phyloP scores from a whole-genome alignment of 2,113 vertebrate species.

The Terrapene triunguis region DNA sequence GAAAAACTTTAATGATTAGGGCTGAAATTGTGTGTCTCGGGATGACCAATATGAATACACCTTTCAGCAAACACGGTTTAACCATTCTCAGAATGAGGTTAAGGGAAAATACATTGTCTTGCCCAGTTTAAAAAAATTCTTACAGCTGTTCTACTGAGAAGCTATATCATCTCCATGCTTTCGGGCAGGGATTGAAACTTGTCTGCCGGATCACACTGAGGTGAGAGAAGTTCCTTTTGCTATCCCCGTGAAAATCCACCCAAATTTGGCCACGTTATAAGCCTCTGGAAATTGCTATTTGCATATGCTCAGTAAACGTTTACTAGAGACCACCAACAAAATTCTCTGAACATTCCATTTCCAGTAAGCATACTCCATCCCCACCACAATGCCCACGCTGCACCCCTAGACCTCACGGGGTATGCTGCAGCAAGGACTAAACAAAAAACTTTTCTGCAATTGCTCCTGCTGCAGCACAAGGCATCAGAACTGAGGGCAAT shows the following conservation, averaged over 20 bases:
- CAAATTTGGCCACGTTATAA: not conserved
- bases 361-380: not conserved
- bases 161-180: not conserved
- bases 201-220: not conserved
- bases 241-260: not conserved
- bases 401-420: not conserved
- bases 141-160: not conserved
- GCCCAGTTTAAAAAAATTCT: not conserved
- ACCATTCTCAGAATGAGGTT: not conserved
- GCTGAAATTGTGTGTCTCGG: not conserved
- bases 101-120: not conserved
- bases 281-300: too few species aligned
- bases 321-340: not conserved
- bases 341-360: not conserved
- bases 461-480: constrained; percentile 33
- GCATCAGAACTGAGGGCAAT: not conserved
- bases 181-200: not conserved
- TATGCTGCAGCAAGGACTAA: not conserved
- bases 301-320: too few species aligned
- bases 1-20: not conserved
- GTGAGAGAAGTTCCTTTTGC: not conserved
- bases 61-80: not conserved
- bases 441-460: constrained; percentile 9
- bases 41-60: not conserved
- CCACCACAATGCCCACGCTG: fast-evolving